Base-by-base conservation (phyloP, 2,797 vertebrate genomes). In the Tapera naevia region DNA sequence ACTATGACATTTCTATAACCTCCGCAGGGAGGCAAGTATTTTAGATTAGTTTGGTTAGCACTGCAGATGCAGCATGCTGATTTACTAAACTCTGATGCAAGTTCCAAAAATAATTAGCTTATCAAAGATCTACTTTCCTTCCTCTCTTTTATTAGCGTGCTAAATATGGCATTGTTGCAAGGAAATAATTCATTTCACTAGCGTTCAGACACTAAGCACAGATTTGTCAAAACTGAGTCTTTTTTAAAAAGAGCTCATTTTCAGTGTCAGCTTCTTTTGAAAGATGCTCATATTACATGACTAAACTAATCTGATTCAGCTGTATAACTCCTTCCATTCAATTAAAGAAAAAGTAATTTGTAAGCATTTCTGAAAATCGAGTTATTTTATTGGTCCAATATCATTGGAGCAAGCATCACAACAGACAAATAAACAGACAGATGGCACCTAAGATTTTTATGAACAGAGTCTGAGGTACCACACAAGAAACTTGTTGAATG, bases 1-100 rank as follows among this genome's bases (percentile, higher is more conserved):
- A 95, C 96, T 95, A 90, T 97, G 97, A 97, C 96, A 97, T 97
- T 97, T 97, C 97, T 96, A 93, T 93, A 48, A 88, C 90, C 97
- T 97, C 97, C 95, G 73, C 94, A 96, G 97, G 97, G 96, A 97
- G 83, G 95, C 95, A 86, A 93, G 96, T 93, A 94, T 96, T 97
- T 97, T 94, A 98, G 96, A 98, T 97, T 97, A 97, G 96, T 97
- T 97, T 98, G 95, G 97, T 97, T 97, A 97, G 94, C 95, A 96
- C 95, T 97, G 97, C 96, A 97, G 97, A 97, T 96, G 95, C 91
- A 95, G 95, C 97, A 92, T 96, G 97, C 97, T 97, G 97, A 95
- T 96, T 97, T 96, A 97, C 96, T 96, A 96, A 97, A 97, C 93
- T 96, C 86, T 91, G 96, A 95, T 97, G 95, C 92, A 94, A 95